Evolutionary conservation across 2,888 invertebrate species (phyloP), one percentile per base, ranked within the genome.

Genomic region (Clitarchus hookeri): DNA sequence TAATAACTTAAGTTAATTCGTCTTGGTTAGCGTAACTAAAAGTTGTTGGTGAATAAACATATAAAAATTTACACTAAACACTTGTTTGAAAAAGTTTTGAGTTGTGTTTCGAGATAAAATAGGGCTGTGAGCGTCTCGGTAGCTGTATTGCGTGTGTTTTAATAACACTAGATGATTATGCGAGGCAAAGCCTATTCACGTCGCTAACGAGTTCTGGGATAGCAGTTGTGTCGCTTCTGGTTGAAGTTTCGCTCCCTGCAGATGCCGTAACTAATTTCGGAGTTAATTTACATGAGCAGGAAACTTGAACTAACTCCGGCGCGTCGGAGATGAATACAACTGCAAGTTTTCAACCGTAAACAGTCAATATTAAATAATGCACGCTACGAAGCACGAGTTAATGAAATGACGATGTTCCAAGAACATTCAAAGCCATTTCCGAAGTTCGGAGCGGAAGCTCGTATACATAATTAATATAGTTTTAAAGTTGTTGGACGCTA

Each of bases 141-240:
- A 13, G 48, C 16, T 48, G 16, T 48, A 11, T 48, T 48, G 48
- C 3, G 16, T 16, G 16, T 48, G 48, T 48, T n/a, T 65, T 65
- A 65, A 65, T 65, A 65, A 65, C n/a, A 65, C 23, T 23, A 65
- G 23, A n/a, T 65, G 11, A 65, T 65, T 65, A 48, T n/a, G 16
- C n/a, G 65, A 1, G n/a, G 65, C 6, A 23, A 19, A 65, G 23
- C 65, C 65, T 65, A 23, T 8, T 23, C 65, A 16, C 65, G 65
- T 11, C 65, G n/a, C 65, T 65, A 65, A 65, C n/a, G 65, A 65
- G 65, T 65, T 65, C 65, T n/a, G 65, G 65, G n/a, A 65, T 65
- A 65, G 65, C 65, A n/a, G 65, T 65, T n/a, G 65, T 65, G 65
- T 65, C 65, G 65, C 65, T n/a, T 65, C 65, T 65, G 65, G 65